Percentiles rank a stretch among this genome's conserved stretches.
These are phyloP conservation scores for Pseudobourletiella spinata DNA, from an alignment of 1,140 invertebrate species.

Conservation along the genomic window DNA sequence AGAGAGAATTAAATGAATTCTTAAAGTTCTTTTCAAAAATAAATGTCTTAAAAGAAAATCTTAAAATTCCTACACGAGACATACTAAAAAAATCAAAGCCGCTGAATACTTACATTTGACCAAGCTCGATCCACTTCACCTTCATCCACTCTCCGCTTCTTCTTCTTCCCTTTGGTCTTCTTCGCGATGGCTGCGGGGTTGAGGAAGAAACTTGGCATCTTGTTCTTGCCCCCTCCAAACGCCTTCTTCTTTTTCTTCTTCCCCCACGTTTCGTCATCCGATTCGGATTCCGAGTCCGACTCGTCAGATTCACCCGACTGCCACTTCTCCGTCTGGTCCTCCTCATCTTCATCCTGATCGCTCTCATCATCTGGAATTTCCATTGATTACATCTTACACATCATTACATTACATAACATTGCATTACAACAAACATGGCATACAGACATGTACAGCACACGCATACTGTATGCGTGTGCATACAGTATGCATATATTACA, in stretches of 20 bases:
- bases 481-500: too few relatives aligned
- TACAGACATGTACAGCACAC: too few relatives aligned
- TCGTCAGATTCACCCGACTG: conserved; percentile 46
- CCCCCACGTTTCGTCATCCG: conserved; percentile 52
- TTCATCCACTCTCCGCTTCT: conserved; percentile 28
- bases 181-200: not conserved
- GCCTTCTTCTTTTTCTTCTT: conserved; percentile 35
- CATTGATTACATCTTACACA: too few relatives aligned
- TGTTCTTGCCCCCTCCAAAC: not conserved
- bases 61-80: too few relatives aligned
- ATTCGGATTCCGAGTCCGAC: conserved; percentile 46
- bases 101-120: conserved; percentile 8
- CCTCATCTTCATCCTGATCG: conserved; percentile 47
- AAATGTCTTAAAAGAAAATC: not conserved
- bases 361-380: conserved; percentile 45
- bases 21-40: not conserved
- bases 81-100: too few relatives aligned
- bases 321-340: conserved; percentile 45
- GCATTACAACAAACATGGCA: too few relatives aligned
- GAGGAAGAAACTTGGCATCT: conserved; percentile 16
- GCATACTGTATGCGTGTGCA: too few relatives aligned
- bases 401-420: not conserved
- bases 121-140: conserved; percentile 31
- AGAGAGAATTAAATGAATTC: not conserved
- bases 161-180: conserved; percentile 10